Base-by-base conservation (phyloP, 1,140 invertebrate genomes). In the Reticulitermes speratus region DNA sequence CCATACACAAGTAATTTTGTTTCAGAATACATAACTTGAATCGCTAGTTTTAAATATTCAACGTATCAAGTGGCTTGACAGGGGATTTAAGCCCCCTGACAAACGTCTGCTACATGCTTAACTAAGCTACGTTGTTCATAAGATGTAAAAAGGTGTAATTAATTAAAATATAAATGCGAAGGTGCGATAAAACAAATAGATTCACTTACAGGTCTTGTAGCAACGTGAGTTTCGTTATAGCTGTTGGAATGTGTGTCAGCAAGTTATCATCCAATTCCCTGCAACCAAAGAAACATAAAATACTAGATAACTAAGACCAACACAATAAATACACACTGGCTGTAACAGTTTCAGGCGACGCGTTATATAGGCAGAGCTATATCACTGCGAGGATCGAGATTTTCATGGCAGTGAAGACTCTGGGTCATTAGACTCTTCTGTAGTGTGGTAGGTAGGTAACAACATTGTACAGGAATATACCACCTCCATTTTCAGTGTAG, bases 261-360 rank as follows among this genome's bases (percentile, higher is more conserved):
- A 93, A 91, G 92, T 96, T 96, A 90, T 96, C 95, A 90, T 96
- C 95, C 87, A 96, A 91, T 90, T 96, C 95, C 86, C 95, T 96
- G 90, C 85, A 92, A 93, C 89, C 88, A 89, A 90, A 48, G 0
- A n/a, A 83, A 25, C 23, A 85, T 14, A 45, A 25, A 84, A 44
- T 5, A n/a, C n/a, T 84, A 84, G 3, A n/a, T 38, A n/a, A 44
- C 8, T 38, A 84, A 84, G n/a, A 8, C 44, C n/a, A 30, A 84
- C 3, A 84, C 32, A 25, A 25, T 38, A 44, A 11, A 87, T 84
- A 81, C 25, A 84, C 44, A 86, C 19, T 30, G 84, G 52, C 48
- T 23, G 23, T 75, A 83, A 82, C 45, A 55, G 45, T 30, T 69
- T 25, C 44, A 82, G 25, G 52, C 75, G 32, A 23, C 85, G 23